Conservation (phyloP, 2,113 vertebrate species). For the Cavia porcellus region DNA sequence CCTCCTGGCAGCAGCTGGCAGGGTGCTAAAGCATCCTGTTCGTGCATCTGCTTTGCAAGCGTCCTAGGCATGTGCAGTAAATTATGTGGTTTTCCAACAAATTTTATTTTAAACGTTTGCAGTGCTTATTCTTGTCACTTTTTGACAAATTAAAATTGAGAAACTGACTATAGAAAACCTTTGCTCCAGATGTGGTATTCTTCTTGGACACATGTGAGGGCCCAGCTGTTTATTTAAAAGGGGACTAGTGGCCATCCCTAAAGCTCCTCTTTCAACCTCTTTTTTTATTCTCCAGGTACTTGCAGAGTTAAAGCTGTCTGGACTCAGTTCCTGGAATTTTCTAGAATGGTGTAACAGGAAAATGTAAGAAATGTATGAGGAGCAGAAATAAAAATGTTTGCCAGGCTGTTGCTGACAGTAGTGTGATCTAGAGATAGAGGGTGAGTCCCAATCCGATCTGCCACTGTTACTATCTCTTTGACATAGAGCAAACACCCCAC, state of each 20-base stretch:
- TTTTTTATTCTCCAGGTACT: conserved; percentile 62
- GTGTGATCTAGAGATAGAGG: not conserved
- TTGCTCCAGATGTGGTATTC: not conserved
- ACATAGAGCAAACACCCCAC: not conserved
- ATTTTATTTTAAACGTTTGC: not conserved
- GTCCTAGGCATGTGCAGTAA: conserved; percentile 15
- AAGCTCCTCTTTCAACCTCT: conserved; percentile 49
- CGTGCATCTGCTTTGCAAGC: conserved; percentile 7
- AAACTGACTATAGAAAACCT: not conserved
- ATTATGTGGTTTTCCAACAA: conserved; percentile 20
- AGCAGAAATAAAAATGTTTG: conserved; percentile 52
- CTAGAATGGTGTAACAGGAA: conserved; percentile 48
- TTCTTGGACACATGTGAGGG: not conserved
- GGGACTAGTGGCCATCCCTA: not conserved
- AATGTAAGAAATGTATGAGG: conserved; percentile 60
- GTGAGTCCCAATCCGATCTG: not conserved
- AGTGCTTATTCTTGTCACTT: not conserved
- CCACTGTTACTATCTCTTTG: not conserved
- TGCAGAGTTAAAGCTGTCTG: conserved; percentile 59
- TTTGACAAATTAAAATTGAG: conserved; percentile 15
- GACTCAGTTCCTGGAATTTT: conserved; percentile 66
- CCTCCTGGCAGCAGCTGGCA: conserved; percentile 44
- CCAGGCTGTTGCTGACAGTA: conserved; percentile 47
- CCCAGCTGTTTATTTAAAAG: not conserved
- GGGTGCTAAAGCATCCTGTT: not conserved